Evolutionary conservation across 53 echinoderm and acorn worm genomes (phyloP).

Genomic region (Paracentrotus lividus): DNA sequence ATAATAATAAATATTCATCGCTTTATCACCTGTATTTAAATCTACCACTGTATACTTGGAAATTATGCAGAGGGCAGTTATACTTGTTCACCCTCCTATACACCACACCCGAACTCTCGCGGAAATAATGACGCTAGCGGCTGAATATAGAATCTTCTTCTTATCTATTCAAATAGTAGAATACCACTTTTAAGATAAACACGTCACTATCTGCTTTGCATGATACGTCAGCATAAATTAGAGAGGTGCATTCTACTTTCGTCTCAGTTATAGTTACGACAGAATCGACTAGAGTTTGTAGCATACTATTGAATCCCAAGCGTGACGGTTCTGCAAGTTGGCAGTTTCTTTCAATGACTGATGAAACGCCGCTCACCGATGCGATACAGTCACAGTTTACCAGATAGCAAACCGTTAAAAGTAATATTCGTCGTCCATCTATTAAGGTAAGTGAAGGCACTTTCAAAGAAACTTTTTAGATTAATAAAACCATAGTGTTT

Average conservation of each 20-base stretch:
- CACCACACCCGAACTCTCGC: not conserved
- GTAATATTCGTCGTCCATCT: slow-evolving; percentile 19
- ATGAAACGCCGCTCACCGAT: not conserved
- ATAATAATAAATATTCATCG: too few relatives aligned
- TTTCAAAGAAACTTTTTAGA: not conserved
- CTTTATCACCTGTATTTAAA: too few relatives aligned
- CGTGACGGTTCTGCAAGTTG: not conserved
- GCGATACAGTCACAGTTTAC: not conserved
- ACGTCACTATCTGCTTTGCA: not conserved
- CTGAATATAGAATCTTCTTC: not conserved
- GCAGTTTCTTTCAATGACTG: not conserved
- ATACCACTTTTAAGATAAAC: not conserved
- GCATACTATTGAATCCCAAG: not conserved
- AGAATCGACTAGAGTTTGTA: not conserved
- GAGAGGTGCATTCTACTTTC: not conserved
- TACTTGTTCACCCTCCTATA: not conserved
- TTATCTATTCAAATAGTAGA: not conserved
- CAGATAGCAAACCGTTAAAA: not conserved
- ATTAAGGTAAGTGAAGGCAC: not conserved
- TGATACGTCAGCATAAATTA: slow-evolving; percentile 31
- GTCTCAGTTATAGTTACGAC: not conserved
- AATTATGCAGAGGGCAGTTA: too few relatives aligned
- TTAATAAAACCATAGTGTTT: not conserved
- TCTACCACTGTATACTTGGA: too few relatives aligned
- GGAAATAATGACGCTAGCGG: not conserved